Base-by-base conservation (phyloP, 2,113 vertebrate species). In the Nyctibius bracteatus region DNA sequence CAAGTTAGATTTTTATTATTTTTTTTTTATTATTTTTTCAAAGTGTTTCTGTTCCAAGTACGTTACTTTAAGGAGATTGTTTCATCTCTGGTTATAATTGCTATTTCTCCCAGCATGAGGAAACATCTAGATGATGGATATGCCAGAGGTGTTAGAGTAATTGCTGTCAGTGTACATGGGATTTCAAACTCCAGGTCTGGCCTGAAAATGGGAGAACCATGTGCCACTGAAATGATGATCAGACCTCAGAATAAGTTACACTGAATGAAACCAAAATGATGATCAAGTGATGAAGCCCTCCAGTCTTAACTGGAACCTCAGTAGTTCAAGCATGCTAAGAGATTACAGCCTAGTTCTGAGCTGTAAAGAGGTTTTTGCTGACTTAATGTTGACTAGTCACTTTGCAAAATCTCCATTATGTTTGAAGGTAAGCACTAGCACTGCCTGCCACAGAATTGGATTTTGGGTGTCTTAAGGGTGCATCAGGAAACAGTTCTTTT, bases 71-170 rank as follows among this genome's bases (percentile, higher is more conserved):
- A 94, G 75, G 85, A 78, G 59, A 55, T 47, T 86, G 59, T 88
- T 97, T 79, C 67, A 78, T 90, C 43, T 96, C 63, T 88, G 67
- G 21, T 54, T 90, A 6, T 92, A 93, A 93, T 83, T 96, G 82
- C 79, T 88, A 41, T 81, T 81, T 63, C 82, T 95, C 24, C 81
- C 75, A 92, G 85, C 70, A 7, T 54, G 82, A 93, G 23, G 54
- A 93, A 85, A 71, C 63, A 90, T 70, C 74, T 46, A 68, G 81
- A 46, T 92, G 93, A 95, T 95, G 85, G 92, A 94, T 93, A 78
- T 55, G 74, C 55, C 96, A 95, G 67, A 94, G 71, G 85, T 92
- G 27, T 47, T 78, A 33, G 62, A 35, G 55, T 93, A 93, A 95
- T 94, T 93, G 71, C 90, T 96, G 91, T 83, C 80, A 90, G 67